Percentiles rank a stretch among this genome's conserved stretches.
phyloP scores from a whole-genome alignment of 53 echinoderm and acorn worm species.

The Paelopatides confundens region DNA sequence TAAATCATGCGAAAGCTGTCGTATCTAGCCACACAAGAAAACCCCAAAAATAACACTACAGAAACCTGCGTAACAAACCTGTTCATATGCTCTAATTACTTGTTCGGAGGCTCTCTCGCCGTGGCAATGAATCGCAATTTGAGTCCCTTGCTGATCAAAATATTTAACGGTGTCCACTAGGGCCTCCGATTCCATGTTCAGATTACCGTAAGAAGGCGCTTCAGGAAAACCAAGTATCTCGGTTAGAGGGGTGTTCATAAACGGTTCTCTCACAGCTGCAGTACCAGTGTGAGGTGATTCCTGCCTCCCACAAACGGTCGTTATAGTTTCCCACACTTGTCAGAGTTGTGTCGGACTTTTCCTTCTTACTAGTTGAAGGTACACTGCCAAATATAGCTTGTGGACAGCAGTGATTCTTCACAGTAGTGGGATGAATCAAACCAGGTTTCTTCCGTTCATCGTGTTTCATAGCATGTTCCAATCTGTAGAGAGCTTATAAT shows the following conservation, averaged over 20 bases:
- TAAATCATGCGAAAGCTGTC: too few species aligned
- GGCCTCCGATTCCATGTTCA: constrained; percentile 56
- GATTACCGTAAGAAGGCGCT: constrained; percentile 60
- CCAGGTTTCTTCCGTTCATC: background rate
- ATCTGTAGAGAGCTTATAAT: constrained; percentile 62
- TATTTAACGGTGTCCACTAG: constrained; percentile 63
- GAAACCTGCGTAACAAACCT: constrained; percentile 35
- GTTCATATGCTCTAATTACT: constrained; percentile 62
- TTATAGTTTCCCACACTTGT: constrained; percentile 31
- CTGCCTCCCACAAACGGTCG: constrained; percentile 4
- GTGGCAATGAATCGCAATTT: constrained; percentile 70
- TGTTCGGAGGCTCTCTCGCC: constrained; percentile 71
- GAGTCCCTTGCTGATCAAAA: constrained; percentile 49
- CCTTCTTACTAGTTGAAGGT: background rate
- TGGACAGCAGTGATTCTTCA: background rate
- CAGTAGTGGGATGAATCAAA: background rate
- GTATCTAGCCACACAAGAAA: too few species aligned
- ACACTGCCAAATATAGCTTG: background rate
- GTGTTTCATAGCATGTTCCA: constrained; percentile 50
- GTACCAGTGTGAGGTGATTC: constrained; percentile 39
- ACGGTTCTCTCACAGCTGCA: constrained; percentile 11
- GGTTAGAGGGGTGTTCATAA: constrained; percentile 62
- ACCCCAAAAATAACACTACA: too few species aligned
- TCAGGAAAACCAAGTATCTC: constrained; percentile 72
- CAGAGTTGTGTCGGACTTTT: background rate